Conservation (phyloP, 2,113 vertebrate species). For the Carassius gibelio region DNA sequence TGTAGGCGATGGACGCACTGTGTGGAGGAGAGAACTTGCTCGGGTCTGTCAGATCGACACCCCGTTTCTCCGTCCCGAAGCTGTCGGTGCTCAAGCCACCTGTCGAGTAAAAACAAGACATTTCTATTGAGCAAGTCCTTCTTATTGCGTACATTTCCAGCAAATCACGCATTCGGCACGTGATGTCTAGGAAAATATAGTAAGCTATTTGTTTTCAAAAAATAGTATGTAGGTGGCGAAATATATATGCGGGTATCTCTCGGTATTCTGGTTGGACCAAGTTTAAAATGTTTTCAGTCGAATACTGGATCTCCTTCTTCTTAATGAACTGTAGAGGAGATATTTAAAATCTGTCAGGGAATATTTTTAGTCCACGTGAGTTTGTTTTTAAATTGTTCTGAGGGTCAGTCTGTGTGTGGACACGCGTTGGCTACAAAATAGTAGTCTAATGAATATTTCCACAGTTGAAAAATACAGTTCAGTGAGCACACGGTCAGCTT, state of each 20-base stretch:
- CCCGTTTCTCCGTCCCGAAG: slow-evolving; percentile 74
- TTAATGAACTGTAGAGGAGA: neutral
- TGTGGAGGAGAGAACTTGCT: slow-evolving; percentile 65
- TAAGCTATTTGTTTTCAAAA: neutral
- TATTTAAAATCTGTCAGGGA: too few species aligned
- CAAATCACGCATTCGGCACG: neutral
- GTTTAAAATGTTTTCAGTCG: neutral
- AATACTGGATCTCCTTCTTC: neutral
- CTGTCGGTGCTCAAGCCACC: slow-evolving; percentile 77
- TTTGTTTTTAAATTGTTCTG: too few species aligned
- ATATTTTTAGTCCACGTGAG: too few species aligned
- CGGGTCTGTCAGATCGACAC: slow-evolving; percentile 72
- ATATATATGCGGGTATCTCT: neutral
- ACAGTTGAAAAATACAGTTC: too few species aligned
- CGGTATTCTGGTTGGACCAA: neutral
- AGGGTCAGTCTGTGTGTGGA: too few species aligned
- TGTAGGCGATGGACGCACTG: slow-evolving; percentile 83
- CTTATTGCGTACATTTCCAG: neutral
- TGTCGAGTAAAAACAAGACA: slow-evolving; percentile 50
- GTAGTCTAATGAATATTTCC: too few species aligned
- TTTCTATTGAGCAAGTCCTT: neutral
- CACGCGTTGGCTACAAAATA: too few species aligned
- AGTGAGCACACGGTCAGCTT: neutral
- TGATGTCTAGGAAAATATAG: neutral
- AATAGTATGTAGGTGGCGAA: neutral